These are phyloP conservation scores for Nemoura dubitans DNA, from an alignment of 2,888 invertebrate genomes.

Conservation along the genomic window DNA sequence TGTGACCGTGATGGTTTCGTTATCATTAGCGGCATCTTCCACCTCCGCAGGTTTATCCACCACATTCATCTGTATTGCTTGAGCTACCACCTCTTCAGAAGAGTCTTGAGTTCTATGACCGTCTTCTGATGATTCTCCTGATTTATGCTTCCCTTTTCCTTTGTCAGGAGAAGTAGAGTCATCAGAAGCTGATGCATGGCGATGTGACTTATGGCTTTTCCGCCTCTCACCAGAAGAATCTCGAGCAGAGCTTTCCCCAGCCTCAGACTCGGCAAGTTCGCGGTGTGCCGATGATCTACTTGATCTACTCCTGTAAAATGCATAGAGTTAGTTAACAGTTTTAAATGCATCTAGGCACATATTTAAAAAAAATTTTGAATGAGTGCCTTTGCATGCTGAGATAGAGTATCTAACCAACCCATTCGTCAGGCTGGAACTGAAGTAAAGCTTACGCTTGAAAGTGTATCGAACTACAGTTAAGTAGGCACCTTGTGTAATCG, in stretches of 20 bases:
- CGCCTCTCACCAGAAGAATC: slow-evolving; percentile 29
- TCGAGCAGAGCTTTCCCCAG: neutral
- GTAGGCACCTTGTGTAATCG: too few species aligned
- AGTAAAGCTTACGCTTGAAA: too few species aligned
- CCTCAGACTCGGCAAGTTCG: slow-evolving; percentile 19
- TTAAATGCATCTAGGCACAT: neutral
- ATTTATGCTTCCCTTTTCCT: slow-evolving; percentile 30
- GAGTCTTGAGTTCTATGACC: slow-evolving; percentile 30
- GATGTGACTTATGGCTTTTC: slow-evolving; percentile 16
- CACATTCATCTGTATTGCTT: neutral
- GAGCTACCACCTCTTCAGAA: slow-evolving; percentile 2
- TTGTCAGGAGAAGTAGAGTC: slow-evolving; percentile 31
- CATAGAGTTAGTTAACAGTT: neutral
- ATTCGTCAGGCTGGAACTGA: too few species aligned
- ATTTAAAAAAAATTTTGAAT: too few species aligned
- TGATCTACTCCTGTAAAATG: neutral
- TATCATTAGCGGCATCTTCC: neutral
- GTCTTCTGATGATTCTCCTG: slow-evolving; percentile 38
- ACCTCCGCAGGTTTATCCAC: neutral
- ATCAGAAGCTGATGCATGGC: slow-evolving; percentile 42
- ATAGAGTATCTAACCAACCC: neutral
- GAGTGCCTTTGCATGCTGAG: too few species aligned
- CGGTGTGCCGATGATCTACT: slow-evolving; percentile 25
- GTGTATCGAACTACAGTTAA: too few species aligned
- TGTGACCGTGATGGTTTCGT: neutral